Percentiles rank a stretch among this genome's conserved stretches.
These are phyloP conservation scores for Harlomillsia oculata DNA, from an alignment of 1,140 invertebrate species.

Conservation along the genomic window DNA sequence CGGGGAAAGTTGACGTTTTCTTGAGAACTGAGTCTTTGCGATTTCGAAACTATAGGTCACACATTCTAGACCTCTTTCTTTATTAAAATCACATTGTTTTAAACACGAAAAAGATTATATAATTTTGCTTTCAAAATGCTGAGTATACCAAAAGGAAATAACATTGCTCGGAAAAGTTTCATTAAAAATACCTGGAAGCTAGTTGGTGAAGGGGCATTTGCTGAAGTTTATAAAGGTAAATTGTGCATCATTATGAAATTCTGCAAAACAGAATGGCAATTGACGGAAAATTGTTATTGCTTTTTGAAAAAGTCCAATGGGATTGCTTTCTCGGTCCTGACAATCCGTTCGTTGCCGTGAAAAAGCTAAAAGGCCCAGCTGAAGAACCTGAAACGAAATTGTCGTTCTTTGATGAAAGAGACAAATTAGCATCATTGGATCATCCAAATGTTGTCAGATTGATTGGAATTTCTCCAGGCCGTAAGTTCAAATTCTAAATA, in stretches of 20 bases:
- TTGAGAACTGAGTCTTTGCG: neutral
- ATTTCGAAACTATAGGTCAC: neutral
- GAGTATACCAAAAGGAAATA: neutral
- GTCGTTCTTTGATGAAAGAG: constrained; percentile 4
- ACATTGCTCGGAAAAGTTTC: neutral
- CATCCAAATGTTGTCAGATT: constrained; percentile 2
- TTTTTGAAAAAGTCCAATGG: no score
- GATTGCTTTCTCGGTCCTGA: no score
- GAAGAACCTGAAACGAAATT: no score
- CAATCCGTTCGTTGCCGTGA: constrained; percentile 1
- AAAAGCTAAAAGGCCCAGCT: neutral
- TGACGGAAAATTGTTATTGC: no score
- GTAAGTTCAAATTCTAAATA: neutral
- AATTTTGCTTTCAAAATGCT: neutral
- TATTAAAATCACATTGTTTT: neutral
- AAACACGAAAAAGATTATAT: neutral
- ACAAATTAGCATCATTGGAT: neutral
- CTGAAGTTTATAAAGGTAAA: constrained; percentile 2
- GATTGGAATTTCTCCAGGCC: constrained; percentile 1
- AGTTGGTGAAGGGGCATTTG: constrained; percentile 1
- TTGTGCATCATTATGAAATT: no score
- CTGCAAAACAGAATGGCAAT: no score
- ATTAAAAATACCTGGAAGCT: constrained; percentile 1
- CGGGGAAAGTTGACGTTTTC: no score
- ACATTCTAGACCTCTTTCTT: neutral